Evolutionary conservation across 2,113 vertebrate genomes (phyloP), one percentile per base, ranked within the genome.

Genomic region (Notarius lentiginosus): DNA sequence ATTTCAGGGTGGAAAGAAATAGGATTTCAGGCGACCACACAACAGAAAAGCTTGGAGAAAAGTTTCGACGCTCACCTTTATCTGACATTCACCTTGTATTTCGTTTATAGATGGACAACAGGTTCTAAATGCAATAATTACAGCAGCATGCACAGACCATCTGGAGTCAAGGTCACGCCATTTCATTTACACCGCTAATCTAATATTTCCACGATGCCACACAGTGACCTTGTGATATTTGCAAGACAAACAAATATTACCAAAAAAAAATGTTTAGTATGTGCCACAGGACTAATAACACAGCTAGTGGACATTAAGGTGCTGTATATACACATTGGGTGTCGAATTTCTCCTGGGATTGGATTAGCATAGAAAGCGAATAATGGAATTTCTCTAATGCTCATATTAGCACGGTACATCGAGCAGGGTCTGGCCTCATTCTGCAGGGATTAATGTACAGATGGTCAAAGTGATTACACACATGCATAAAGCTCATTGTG

Each of bases 391-490:
- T 58, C 56, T 6, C 14, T 84, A 15, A 0, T 18, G 24, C 27
- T 84, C 68, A 72, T 7, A 84, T 56, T 70, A n/a, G 18, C 41
- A 5, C 27, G 20, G 30, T 49, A n/a, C 83, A 75, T 22, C 18
- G 11, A 84, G 30, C 11, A 6, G 3, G 53, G 9, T 15, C 81
- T 34, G 30, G n/a, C 1, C 4, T 47, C 7, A 11, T n/a, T 84
- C 83, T 63, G 72, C 15, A 18, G 72, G 83, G 53, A 49, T 76
- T 84, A 60, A 51, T 15, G 56, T 84, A 68, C 65, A 70, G 76
- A 79, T 79, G 79, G 68, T 73, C 86, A 75, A 81, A 56, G 41
- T 75, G 58, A 82, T 73, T 20, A 87, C 49, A 61, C 51, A 82
- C 79, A 82, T 81, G 14, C 66, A 61, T 47, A 58, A 63, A 24